Evolutionary conservation across 2,113 vertebrate species (phyloP), one percentile per base, ranked within the genome.

Genomic region (Neodon shergylaensis): DNA sequence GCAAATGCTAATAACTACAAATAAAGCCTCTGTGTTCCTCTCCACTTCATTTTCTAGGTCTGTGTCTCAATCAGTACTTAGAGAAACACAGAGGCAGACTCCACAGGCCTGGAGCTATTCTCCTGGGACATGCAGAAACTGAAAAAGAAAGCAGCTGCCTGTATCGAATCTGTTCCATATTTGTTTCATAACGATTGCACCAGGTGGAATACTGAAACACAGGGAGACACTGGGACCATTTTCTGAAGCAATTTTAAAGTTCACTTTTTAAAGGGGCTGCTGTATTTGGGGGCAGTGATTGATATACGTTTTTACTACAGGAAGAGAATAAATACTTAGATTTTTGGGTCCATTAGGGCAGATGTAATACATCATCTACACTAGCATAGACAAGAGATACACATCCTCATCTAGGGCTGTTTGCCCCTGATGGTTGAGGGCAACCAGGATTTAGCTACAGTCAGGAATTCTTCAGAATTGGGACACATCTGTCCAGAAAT

Each of bases 241-340:
- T 96, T 85, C 68, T 73, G 58, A 84, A 93, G 58, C 28, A 65
- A 47, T 47, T 81, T 90, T 91, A 73, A 97, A 95, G 44, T 58
- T 92, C 33, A 36, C 31, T 17, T 91, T 90, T 88, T 77, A 91
- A 94, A 85, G 17, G 12, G 74, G 54, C 82, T 33, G 28, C 8
- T 88, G 0, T 16, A 42, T 63, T 95, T 82, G n/a, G 42, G 39
- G 47, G 4, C 3, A 66, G 9, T 1, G 0, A 7, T 24, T 47
- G 54, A 4, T 33, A 44, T 84, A 39, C 5, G 54, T 91, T 87
- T 76, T 83, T 26, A 54, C 65, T 54, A 33, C 36, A 36, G 33
- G 7, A n/a, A 81, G 0, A 36, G 22, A 58, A 47, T 89, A 83
- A 78, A 74, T 92, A 87, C 47, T 77, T 87, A 65, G 52, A 5